A percentile compares a stretch with the other conserved stretches of the same genome.
These are phyloP conservation scores for Teleogryllus oceanicus DNA, from an alignment of 2,888 invertebrate genomes.

Conservation along the genomic window DNA sequence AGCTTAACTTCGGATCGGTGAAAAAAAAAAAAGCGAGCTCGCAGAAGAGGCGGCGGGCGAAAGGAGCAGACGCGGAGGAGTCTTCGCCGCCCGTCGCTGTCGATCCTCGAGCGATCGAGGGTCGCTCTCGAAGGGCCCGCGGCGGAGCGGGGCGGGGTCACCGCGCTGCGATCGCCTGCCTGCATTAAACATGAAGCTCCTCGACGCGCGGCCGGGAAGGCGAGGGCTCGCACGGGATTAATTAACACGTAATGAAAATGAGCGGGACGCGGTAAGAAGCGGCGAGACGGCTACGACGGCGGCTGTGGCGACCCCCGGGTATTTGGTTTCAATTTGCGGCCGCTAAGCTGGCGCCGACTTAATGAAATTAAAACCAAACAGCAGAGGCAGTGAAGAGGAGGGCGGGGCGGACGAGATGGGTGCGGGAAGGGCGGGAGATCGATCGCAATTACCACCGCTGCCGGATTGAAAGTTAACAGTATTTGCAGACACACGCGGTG, in stretches of 20 bases:
- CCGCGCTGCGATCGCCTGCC: background rate
- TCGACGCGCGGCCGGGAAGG: background rate
- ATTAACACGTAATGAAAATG: constrained; percentile 18
- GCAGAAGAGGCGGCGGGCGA: no score
- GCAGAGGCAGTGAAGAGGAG: background rate
- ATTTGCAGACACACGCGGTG: background rate
- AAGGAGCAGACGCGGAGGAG: no score
- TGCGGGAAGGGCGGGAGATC: background rate
- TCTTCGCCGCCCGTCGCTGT: no score
- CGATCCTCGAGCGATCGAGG: no score
- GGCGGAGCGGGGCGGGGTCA: no score
- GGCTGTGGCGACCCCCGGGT: constrained; percentile 6
- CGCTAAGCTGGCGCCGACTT: constrained; percentile 10
- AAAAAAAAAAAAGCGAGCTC: no score
- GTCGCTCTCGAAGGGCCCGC: no score
- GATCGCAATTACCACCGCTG: background rate
- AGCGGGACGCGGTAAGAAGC: constrained; percentile 11
- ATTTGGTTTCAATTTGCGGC: constrained; percentile 6
- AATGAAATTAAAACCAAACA: constrained; percentile 18
- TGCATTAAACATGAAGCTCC: background rate
- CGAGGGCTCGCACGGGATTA: background rate
- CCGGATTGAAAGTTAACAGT: constrained; percentile 18
- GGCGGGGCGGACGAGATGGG: background rate
- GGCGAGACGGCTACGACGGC: background rate
- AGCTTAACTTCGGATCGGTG: no score